Evolutionary conservation across 1,140 invertebrate species (phyloP).

Genomic region (Penaeus japonicus): DNA sequence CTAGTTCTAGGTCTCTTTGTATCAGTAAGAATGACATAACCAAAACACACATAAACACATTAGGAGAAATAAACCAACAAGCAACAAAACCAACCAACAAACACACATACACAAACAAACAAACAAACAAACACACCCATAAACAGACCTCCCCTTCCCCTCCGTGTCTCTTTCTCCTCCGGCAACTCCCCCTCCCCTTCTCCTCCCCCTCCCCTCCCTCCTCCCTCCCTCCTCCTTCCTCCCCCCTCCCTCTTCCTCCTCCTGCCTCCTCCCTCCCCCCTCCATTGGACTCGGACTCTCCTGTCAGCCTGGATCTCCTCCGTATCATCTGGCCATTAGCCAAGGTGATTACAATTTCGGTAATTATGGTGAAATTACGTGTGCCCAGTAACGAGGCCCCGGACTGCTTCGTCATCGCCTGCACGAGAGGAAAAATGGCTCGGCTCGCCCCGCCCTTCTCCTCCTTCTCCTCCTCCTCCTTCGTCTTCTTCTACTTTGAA

Average conservation of each 20-base stretch:
- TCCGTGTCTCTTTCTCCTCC: too few species aligned
- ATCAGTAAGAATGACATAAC: too few species aligned
- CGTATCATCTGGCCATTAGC: slow-evolving; percentile 26
- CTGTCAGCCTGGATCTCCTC: not conserved
- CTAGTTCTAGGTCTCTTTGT: too few species aligned
- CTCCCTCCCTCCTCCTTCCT: too few species aligned
- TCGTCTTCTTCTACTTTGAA: too few species aligned
- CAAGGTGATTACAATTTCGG: slow-evolving; percentile 23
- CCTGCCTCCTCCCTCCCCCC: not conserved
- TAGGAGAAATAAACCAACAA: too few species aligned
- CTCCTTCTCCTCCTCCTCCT: not conserved
- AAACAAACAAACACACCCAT: too few species aligned
- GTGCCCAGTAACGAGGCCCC: slow-evolving; percentile 2
- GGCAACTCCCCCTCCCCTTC: too few species aligned
- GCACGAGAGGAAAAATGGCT: not conserved
- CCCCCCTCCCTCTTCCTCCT: not conserved
- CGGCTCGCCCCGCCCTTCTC: not conserved
- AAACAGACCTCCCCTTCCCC: not conserved
- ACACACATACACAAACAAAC: too few species aligned
- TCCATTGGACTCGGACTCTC: not conserved
- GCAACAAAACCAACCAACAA: too few species aligned
- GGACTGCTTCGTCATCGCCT: slow-evolving; percentile 18
- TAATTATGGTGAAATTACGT: slow-evolving; percentile 34
- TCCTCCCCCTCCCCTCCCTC: too few species aligned
- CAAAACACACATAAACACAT: too few species aligned